A percentile compares a stretch with the other conserved stretches of the same genome.
These are phyloP conservation scores for Gryllus bimaculatus DNA, from an alignment of 1,140 invertebrate genomes.

Conservation along the genomic window DNA sequence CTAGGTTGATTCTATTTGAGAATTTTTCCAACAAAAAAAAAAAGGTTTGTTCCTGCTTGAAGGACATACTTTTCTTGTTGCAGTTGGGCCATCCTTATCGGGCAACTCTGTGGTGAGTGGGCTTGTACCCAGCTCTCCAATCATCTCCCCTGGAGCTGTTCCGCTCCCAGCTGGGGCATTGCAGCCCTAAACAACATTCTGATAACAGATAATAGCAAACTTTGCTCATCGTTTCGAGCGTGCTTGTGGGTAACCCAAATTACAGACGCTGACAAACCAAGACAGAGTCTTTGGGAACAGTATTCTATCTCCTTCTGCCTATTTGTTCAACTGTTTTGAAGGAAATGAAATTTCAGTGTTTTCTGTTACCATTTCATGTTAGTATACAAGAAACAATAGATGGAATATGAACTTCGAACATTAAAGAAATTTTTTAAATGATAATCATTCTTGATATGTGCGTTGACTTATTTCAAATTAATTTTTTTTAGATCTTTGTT, in stretches of 20 bases:
- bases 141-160: slow-evolving; percentile 19
- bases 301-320: background rate
- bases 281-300: background rate
- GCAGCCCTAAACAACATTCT: slow-evolving; percentile 15
- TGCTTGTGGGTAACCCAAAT: slow-evolving; percentile 7
- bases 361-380: background rate
- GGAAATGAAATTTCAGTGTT: background rate
- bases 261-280: slow-evolving; percentile 5
- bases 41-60: slow-evolving; percentile 1
- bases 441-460: background rate
- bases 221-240: slow-evolving; percentile 10
- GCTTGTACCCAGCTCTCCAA: slow-evolving; percentile 21
- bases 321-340: background rate
- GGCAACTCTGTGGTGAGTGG: slow-evolving; percentile 21
- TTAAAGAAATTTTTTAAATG: background rate
- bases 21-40: too few relatives aligned
- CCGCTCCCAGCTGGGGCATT: slow-evolving; percentile 16
- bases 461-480: background rate
- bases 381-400: background rate
- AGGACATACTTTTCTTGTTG: slow-evolving; percentile 12
- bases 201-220: slow-evolving; percentile 9
- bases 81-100: slow-evolving; percentile 16
- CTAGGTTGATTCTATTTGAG: too few relatives aligned
- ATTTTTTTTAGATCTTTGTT: background rate
- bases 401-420: background rate